A percentile compares a stretch with the other conserved stretches of the same genome.
Evolutionary conservation across 2,888 invertebrate genomes (phyloP).

Genomic region (Sicus ferrugineus): DNA sequence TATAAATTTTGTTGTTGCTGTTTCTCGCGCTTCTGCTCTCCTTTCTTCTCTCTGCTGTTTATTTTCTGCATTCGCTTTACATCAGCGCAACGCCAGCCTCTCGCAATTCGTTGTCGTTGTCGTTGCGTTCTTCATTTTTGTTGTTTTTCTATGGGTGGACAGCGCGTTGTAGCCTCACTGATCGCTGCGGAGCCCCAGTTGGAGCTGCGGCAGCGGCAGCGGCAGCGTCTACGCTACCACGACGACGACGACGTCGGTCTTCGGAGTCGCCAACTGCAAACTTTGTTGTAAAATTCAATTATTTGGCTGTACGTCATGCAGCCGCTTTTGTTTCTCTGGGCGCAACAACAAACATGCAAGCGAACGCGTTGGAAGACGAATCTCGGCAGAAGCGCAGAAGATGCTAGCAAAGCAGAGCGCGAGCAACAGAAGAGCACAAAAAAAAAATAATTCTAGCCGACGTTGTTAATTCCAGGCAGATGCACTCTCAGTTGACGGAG

Average conservation of each 20-base stretch:
- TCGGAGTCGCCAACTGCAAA: constrained; percentile 47
- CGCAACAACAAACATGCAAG: neutral
- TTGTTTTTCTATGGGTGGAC: neutral
- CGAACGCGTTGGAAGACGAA: neutral
- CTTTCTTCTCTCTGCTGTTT: neutral
- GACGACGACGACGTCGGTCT: neutral
- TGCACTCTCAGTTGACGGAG: too few relatives aligned
- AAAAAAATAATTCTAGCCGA: too few relatives aligned
- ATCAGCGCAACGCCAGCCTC: neutral
- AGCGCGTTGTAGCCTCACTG: neutral
- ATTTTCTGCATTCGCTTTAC: constrained; percentile 3
- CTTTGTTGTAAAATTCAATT: constrained; percentile 65
- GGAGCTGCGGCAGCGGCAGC: constrained; percentile 13
- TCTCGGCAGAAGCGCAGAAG: neutral
- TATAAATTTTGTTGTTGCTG: constrained; percentile 11
- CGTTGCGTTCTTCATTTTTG: neutral
- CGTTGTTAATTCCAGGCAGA: too few relatives aligned
- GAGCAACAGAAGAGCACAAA: neutral
- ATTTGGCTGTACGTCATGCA: constrained; percentile 62
- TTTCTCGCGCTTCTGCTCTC: neutral
- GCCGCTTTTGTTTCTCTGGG: constrained; percentile 52
- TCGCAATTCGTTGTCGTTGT: constrained; percentile 7
- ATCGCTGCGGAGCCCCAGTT: neutral
- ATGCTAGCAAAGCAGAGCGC: neutral
- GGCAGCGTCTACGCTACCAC: constrained; percentile 16